These are phyloP conservation scores for Sinodicranocentrus sp. DNA, from an alignment of 2,888 invertebrate species.

Conservation along the genomic window DNA sequence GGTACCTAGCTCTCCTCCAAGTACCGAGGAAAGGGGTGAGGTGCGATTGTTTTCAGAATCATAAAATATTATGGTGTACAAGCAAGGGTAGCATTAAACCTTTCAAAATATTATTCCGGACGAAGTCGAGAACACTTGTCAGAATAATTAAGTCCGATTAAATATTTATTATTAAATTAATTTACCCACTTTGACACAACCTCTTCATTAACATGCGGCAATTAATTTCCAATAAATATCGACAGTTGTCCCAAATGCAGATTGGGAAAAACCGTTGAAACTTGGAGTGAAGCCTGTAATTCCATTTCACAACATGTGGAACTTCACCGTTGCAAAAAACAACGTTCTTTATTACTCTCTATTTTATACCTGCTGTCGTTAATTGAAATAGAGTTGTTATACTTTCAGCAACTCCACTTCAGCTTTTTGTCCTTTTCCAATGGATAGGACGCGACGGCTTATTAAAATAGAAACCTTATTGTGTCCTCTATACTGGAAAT, in stretches of 20 bases:
- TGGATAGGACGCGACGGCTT: too few relatives aligned
- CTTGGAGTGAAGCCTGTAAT: background rate
- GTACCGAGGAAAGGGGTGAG: background rate
- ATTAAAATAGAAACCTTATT: too few relatives aligned
- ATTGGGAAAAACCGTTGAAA: slow-evolving; percentile 30
- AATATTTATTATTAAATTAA: slow-evolving; percentile 65
- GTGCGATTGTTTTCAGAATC: background rate
- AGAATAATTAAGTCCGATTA: slow-evolving; percentile 62
- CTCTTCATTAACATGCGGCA: slow-evolving; percentile 52
- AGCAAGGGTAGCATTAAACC: slow-evolving; percentile 10
- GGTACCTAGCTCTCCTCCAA: background rate
- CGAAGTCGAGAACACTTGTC: slow-evolving; percentile 58
- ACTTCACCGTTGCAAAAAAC: background rate
- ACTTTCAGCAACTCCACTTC: too few relatives aligned
- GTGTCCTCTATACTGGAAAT: too few relatives aligned
- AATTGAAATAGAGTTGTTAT: too few relatives aligned
- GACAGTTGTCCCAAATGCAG: slow-evolving; percentile 57
- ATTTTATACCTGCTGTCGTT: too few relatives aligned
- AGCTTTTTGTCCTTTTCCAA: too few relatives aligned
- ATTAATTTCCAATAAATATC: slow-evolving; percentile 51
- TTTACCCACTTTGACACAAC: slow-evolving; percentile 50
- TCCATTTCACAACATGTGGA: background rate
- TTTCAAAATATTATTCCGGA: slow-evolving; percentile 38
- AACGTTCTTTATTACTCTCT: too few relatives aligned
- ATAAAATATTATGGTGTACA: slow-evolving; percentile 21